Evolutionary conservation across 2,888 invertebrate species (phyloP), one percentile per base, ranked within the genome.

Genomic region (Andrena minutula): DNA sequence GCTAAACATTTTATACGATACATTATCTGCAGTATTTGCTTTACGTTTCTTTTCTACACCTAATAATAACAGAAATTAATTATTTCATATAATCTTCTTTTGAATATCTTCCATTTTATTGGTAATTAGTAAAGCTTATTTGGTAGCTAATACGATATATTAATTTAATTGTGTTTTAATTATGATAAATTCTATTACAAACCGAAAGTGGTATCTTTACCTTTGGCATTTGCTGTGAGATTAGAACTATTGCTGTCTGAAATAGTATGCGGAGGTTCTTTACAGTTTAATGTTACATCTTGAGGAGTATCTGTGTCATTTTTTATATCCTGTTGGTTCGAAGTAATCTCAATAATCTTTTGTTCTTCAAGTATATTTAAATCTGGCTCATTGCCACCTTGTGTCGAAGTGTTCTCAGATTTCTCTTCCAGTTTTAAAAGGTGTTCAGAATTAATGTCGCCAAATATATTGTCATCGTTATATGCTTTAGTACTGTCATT

Each of bases 1-100:
- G 12, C 47, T 78, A 64, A 89, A 92, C 6, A 92, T 61, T 8
- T 87, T 88, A 66, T 92, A 92, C 7, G 88, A 87, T 70, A 85
- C 82, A 79, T 89, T 85, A 7, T 68, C 35, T 66, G 47, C 23
- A 30, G 16, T 5, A 49, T 10, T 49, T n/a, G 1, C 1, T 16
- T 26, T 47, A 32, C n/a, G n/a, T 60, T 65, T 16, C 58, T 68
- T 47, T 64, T 68, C 30, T 7, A 3, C 35, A 66, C 30, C 80
- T 65, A 35, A 58, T 47, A 60, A 64, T 53, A 51, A 0, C 60
- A 20, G 70, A 79, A 53, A 12, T 23, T n/a, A 7, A 53, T 78
- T 71, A 61, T 6, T 23, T 20, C 26, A n/a, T 56, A 23, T 10
- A 49, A 12, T 58, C 20, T 49, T 35, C 20, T 8, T 72, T 20